Base-by-base conservation (phyloP, 2,888 invertebrate genomes). In the Escarpia spicata region DNA sequence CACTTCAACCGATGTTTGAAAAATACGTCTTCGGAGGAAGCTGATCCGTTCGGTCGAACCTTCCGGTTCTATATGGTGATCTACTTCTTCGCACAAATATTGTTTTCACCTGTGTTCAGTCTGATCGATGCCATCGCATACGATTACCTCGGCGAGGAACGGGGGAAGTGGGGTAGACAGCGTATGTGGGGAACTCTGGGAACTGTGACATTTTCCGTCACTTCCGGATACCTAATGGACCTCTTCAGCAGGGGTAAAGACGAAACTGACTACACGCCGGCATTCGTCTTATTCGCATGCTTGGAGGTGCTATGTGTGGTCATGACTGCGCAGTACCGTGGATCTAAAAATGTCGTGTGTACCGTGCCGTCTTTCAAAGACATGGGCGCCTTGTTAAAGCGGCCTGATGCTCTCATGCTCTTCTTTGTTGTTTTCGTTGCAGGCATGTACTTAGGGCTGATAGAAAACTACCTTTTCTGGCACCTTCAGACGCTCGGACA, bases 41-140 rank as follows among this genome's bases (percentile, higher is more conserved):
- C 9, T 52, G 52, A 4, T 9, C 52, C 90, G 37, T 94, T 92
- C 90, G 92, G 92, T 26, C 19, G 90, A 52, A 95, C 96, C 31
- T 98, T 98, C 96, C 98, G 98, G 97, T 97, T 98, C 93, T 98
- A 98, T 96, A 98, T 98, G 96, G 96, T 98, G 92, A 95, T 98
- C 93, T 97, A 98, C 95, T 98, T 98, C 94, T 97, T 98, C 95
- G 98, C 98, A 1, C 98, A 98, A 58, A 98, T 98, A 8, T 98
- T 98, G 97, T 97, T 98, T 95, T 98, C 98, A 8, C 98, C 98
- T 45, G 98, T 98, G n/a, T 98, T 98, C 0, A 98, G 98, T 19
- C 98, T 98, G 93, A 98, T 98, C 97, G 98, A 98, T 96, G 98
- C 98, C 0, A 98, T 98, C 94, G 98, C 98, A 0, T 97, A 98